Evolutionary conservation across 2,888 invertebrate species (phyloP).

Genomic region (Scaeva pyrastri): DNA sequence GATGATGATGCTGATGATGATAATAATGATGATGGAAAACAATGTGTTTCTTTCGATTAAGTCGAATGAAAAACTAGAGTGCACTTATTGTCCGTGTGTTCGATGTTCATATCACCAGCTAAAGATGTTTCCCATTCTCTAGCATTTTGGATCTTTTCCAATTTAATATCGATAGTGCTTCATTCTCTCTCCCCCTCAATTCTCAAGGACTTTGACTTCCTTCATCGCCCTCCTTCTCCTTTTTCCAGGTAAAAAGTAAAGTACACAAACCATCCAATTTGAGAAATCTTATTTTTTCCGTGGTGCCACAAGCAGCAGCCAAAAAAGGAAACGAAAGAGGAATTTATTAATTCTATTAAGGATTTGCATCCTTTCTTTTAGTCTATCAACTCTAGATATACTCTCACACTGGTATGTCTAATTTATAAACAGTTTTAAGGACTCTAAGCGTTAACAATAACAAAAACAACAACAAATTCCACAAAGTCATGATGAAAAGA

Average conservation of each 20-base stretch:
- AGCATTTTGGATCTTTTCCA: slow-evolving; percentile 28
- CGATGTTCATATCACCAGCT: neutral
- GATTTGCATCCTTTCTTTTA: slow-evolving; percentile 3
- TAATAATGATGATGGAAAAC: too few species aligned
- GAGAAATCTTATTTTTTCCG: neutral
- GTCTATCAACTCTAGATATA: neutral
- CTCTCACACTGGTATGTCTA: neutral
- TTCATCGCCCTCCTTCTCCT: neutral
- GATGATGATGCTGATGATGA: too few species aligned
- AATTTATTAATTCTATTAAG: slow-evolving; percentile 12
- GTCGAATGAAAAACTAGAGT: neutral
- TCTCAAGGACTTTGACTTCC: slow-evolving; percentile 20
- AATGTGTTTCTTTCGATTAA: too few species aligned
- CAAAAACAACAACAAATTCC: neutral
- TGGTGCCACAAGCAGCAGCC: neutral
- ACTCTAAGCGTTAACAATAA: neutral
- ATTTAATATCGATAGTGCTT: slow-evolving; percentile 32
- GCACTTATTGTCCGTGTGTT: neutral
- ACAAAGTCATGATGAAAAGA: slow-evolving; percentile 43
- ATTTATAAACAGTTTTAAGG: slow-evolving; percentile 25
- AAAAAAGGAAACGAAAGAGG: neutral
- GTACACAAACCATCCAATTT: slow-evolving; percentile 23
- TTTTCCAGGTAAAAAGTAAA: too few species aligned
- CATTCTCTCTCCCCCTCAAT: too few species aligned
- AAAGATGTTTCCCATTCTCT: neutral